Conservation (phyloP, 2,888 invertebrate genomes). For the Cataglyphis cursor region DNA sequence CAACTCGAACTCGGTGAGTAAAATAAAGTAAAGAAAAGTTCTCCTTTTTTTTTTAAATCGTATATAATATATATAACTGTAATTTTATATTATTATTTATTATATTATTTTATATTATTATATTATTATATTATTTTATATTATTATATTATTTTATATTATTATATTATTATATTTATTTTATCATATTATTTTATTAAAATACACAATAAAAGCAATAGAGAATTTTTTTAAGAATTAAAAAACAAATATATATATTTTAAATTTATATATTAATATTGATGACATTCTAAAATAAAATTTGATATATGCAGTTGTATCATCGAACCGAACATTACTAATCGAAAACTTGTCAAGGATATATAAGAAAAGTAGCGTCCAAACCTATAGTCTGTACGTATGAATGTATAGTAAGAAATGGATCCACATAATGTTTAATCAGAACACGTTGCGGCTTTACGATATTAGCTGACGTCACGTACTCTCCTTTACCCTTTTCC, state of each 20-base stretch:
- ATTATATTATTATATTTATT: too few relatives aligned
- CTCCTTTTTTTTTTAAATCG: background rate
- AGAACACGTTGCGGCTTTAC: conserved; percentile 86
- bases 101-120: too few relatives aligned
- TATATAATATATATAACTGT: background rate
- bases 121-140: too few relatives aligned
- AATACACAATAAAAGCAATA: background rate
- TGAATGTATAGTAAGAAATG: conserved; percentile 77
- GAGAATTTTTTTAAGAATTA: background rate
- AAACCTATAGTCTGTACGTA: conserved; percentile 27
- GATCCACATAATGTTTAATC: conserved; percentile 86
- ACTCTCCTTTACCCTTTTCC: conserved; percentile 70
- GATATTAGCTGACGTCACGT: conserved; percentile 83
- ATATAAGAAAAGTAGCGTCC: background rate
- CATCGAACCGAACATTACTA: background rate
- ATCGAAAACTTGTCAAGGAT: background rate
- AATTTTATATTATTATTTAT: background rate
- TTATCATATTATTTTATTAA: background rate
- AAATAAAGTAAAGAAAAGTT: background rate
- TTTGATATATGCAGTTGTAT: background rate
- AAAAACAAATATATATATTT: background rate
- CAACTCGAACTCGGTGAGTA: background rate
- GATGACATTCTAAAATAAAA: background rate
- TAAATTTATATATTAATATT: background rate
- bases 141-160: too few relatives aligned